Evolutionary conservation across 2,113 vertebrate species (phyloP), one percentile per base, ranked within the genome.

Genomic region (Tachuris rubrigastra): DNA sequence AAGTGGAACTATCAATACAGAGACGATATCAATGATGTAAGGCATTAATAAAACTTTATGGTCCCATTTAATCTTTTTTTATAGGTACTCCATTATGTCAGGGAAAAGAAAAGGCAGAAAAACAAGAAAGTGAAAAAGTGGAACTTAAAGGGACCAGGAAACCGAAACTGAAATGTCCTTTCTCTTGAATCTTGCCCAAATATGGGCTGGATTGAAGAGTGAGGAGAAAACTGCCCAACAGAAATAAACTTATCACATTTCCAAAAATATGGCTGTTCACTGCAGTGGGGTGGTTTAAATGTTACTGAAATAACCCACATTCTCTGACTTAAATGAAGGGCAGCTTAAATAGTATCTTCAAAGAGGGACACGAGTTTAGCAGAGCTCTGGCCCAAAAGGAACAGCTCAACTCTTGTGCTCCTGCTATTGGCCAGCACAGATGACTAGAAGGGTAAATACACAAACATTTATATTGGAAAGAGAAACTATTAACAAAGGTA

Each of bases 401-500:
- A 95, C 65, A 97, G 59, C 69, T 85, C 87, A 79, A 66, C 66
- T 63, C 35, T 87, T 97, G 91, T 96, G 94, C 96, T 95, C 81
- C 93, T 90, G 88, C 78, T 83, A 95, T 97, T 96, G 96, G 95
- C 90, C 82, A 91, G 93, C 93, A 74, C 91, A 88, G 79, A 96
- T 93, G 93, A 95, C 96, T 95, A 81, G 89, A 66, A 89, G 93
- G 96, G 82, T 96, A 97, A 98, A 98, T 96, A 97, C 53, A 96
- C 72, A 97, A 98, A 98, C 96, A 97, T 98, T 98, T 97, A 85
- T 85, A 79, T 95, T 98, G 97, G 97, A 98, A 97, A 75, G 93
- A 91, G 87, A 94, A 97, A 50, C 93, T 78, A 96, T 96, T 97
- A 96, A 95, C 81, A 95, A 96, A 98, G 68, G 96, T 95, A 97